phyloP scores from a whole-genome alignment of 2,797 vertebrate species.

The Semaprochilodus insignis region DNA sequence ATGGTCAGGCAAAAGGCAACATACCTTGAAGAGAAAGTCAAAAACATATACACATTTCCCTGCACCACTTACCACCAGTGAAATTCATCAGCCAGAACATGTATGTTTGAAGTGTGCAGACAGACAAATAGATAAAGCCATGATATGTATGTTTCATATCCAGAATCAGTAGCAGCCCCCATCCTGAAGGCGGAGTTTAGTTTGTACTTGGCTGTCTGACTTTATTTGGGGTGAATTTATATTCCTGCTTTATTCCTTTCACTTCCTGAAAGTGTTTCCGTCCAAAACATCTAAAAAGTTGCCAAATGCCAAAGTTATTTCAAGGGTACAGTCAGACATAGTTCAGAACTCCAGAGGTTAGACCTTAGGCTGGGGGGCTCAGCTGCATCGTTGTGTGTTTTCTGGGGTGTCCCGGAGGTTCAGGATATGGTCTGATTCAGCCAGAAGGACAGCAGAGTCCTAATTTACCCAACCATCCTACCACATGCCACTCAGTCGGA shows the following conservation, averaged over 20 bases:
- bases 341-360: neutral
- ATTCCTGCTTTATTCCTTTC: too few species aligned
- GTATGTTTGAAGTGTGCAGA: too few species aligned
- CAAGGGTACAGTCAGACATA: neutral
- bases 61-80: too few species aligned
- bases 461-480: neutral
- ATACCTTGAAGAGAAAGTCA: too few species aligned
- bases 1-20: neutral
- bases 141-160: too few species aligned
- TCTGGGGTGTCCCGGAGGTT: neutral
- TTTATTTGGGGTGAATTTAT: neutral
- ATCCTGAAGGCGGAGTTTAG: too few species aligned
- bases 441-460: neutral
- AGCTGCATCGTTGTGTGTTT: neutral
- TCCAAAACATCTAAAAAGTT: neutral
- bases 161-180: too few species aligned
- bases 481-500: neutral
- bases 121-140: too few species aligned
- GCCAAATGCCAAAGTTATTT: neutral
- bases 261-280: too few species aligned
- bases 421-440: neutral
- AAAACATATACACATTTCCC: too few species aligned
- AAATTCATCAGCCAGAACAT: too few species aligned
- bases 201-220: neutral
- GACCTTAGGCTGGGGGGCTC: conserved; percentile 6